Evolutionary conservation across 2,797 vertebrate species (phyloP).

Genomic region (Lacerta viridis): DNA sequence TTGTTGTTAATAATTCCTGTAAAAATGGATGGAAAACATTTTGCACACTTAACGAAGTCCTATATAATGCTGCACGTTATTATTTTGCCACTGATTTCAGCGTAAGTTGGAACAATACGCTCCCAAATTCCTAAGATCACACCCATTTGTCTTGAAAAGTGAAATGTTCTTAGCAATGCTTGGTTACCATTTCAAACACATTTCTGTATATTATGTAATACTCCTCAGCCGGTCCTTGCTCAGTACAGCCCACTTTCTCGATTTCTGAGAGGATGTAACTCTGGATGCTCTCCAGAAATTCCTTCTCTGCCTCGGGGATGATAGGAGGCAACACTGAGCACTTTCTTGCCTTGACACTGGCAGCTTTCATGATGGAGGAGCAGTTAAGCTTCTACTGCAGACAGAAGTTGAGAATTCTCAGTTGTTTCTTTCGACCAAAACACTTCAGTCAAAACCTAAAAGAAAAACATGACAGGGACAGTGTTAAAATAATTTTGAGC

Average conservation of each 20-base stretch:
- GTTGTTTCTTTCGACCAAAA: slow-evolving; percentile 38
- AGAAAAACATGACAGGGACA: slow-evolving; percentile 5
- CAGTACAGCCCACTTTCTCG: slow-evolving; percentile 67
- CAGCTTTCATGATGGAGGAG: slow-evolving; percentile 28
- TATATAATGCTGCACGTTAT: background rate
- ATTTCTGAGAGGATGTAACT: slow-evolving; percentile 78
- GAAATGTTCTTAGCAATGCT: background rate
- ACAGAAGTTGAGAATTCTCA: slow-evolving; percentile 24
- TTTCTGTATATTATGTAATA: slow-evolving; percentile 75
- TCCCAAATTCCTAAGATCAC: background rate
- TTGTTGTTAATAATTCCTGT: background rate
- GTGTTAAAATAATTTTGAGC: background rate
- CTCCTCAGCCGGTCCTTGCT: slow-evolving; percentile 73
- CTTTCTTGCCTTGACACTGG: background rate
- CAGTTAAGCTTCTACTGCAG: slow-evolving; percentile 28
- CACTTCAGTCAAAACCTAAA: slow-evolving; percentile 41
- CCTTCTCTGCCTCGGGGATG: slow-evolving; percentile 65
- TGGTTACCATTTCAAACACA: slow-evolving; percentile 80
- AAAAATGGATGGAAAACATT: background rate
- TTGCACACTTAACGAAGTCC: background rate
- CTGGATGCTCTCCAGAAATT: slow-evolving; percentile 73
- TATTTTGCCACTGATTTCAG: slow-evolving; percentile 5
- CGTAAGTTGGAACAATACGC: background rate
- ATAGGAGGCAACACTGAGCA: slow-evolving; percentile 52
- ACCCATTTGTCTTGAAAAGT: background rate